Evolutionary conservation across 2,113 vertebrate species (phyloP), one percentile per base, ranked within the genome.

Genomic region (Dicrurus megarhynchus): DNA sequence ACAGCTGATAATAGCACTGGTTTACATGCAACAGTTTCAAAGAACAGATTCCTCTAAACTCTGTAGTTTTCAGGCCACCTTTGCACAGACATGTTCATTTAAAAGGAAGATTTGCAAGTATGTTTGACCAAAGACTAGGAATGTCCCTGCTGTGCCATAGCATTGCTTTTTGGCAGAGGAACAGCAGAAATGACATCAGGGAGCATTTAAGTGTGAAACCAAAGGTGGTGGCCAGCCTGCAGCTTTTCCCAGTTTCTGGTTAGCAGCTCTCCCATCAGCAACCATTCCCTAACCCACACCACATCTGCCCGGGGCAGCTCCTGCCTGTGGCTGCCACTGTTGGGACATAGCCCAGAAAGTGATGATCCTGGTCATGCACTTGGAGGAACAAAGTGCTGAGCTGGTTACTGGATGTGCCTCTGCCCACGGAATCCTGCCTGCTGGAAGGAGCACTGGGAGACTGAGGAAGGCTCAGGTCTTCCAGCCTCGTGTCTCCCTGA

Each of bases 1-100:
- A 56, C 9, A 61, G 23, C 18, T 47, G 47, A 80, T 23, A 64
- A 64, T 1, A 42, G 17, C 9, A 64, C 19, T 69, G 35, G 20
- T 50, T 41, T 55, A 16, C 22, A 17, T 4, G 17, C 4, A 84
- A 10, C 14, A 17, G 26, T 64, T 87, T 60, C 27, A 59, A 84
- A n/a, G 7, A 69, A 42, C 11, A 13, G 20, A 59, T 46, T 74
- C 39, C n/a, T 80, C 32, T 3, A n/a, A 57, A n/a, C 20, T 9
- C 41, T 35, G 8, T 23, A 33, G 41, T 6, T 64, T 44, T 28
- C 64, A 74, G 39, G n/a, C 46, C 16, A 74, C 13, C 22, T 53
- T 24, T 27, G 26, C 30, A 68, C 19, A 46, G 11, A 12, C 15
- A 52, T 0, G 0, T 17, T 57, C 1, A 1, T 37, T 63, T 57